Conservation (phyloP, 2,888 invertebrate genomes). For the Euzophera pinguis region DNA sequence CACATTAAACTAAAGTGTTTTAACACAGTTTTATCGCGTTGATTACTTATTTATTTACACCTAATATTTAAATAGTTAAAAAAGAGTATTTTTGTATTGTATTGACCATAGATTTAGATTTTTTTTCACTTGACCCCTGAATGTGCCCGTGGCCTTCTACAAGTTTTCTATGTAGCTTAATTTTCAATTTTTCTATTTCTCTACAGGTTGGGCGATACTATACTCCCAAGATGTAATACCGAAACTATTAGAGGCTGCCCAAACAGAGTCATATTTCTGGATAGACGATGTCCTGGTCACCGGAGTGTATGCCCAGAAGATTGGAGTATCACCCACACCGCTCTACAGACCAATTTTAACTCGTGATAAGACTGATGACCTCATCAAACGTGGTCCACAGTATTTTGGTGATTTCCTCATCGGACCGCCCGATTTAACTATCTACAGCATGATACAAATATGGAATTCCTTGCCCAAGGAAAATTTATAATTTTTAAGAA, state of each 20-base stretch:
- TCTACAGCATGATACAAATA: conserved; percentile 64
- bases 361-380: conserved; percentile 35
- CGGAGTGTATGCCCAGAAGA: conserved; percentile 80
- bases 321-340: conserved; percentile 78
- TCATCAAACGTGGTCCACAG: conserved; percentile 35
- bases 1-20: too few relatives aligned
- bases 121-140: too few relatives aligned
- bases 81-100: too few relatives aligned
- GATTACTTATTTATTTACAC: too few relatives aligned
- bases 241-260: conserved; percentile 79
- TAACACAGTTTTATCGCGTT: too few relatives aligned
- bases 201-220: conserved; percentile 79
- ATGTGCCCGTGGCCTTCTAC: not conserved
- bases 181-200: too few relatives aligned
- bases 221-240: conserved; percentile 83
- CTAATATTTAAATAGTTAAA: too few relatives aligned
- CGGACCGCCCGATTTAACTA: conserved; percentile 74
- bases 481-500: not conserved
- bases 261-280: conserved; percentile 86
- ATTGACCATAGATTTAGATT: too few relatives aligned
- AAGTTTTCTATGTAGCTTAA: conserved; percentile 15
- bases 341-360: conserved; percentile 63
- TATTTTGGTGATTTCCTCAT: conserved; percentile 68
- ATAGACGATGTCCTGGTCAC: conserved; percentile 91
- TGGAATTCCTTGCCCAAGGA: conserved; percentile 45